Evolutionary conservation across 2,888 invertebrate genomes (phyloP).

Genomic region (Noctuana brunneofusca): DNA sequence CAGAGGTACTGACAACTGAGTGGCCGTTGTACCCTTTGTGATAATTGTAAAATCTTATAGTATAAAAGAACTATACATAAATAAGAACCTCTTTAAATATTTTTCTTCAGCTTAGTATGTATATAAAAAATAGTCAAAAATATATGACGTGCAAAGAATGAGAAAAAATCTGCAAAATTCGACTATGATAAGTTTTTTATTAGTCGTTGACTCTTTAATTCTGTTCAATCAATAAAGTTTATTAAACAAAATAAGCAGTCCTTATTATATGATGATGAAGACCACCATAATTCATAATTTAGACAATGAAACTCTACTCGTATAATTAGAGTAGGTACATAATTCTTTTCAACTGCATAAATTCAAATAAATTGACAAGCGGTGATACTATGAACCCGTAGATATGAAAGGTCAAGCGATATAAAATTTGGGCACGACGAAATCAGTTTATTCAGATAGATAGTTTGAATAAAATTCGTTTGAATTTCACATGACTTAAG

Average conservation of each 20-base stretch:
- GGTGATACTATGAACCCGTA: slow-evolving; percentile 35
- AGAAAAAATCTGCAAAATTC: no score
- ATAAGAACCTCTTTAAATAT: no score
- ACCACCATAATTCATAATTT: slow-evolving; percentile 45
- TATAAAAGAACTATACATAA: no score
- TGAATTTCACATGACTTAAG: slow-evolving; percentile 13
- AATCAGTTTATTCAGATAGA: slow-evolving; percentile 22
- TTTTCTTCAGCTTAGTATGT: no score
- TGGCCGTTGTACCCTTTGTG: no score
- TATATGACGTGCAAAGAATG: no score
- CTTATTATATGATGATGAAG: slow-evolving; percentile 13
- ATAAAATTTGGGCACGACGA: slow-evolving; percentile 28
- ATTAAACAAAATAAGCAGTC: neutral
- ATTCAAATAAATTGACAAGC: slow-evolving; percentile 29
- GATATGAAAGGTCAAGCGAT: slow-evolving; percentile 38
- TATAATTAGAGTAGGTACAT: slow-evolving; percentile 37
- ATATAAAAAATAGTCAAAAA: no score
- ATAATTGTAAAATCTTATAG: no score
- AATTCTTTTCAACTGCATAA: slow-evolving; percentile 33
- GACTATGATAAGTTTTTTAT: no score
- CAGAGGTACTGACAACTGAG: no score
- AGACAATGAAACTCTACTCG: slow-evolving; percentile 47
- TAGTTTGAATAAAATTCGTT: slow-evolving; percentile 12
- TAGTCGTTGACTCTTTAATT: neutral
- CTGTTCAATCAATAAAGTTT: neutral